Conservation (phyloP, 2,797 vertebrate species). For the Malurus splendens region DNA sequence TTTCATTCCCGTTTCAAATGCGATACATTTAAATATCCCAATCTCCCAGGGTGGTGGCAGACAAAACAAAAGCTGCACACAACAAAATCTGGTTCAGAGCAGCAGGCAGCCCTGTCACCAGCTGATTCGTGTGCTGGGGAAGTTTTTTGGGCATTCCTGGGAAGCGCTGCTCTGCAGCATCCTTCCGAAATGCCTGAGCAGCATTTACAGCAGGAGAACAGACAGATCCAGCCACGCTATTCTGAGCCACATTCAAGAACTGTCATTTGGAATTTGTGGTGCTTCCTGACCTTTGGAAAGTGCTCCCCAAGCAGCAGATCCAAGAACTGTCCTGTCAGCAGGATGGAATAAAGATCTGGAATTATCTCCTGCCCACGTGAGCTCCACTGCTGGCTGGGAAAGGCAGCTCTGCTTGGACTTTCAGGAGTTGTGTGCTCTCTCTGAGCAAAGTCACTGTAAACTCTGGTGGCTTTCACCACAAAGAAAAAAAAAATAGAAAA, state of each 20-base stretch:
- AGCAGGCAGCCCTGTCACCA: neutral
- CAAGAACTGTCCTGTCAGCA: neutral
- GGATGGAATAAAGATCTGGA: neutral
- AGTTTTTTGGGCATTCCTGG: neutral
- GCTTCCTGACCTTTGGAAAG: neutral
- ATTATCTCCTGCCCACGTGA: neutral
- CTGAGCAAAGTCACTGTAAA: neutral
- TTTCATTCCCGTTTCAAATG: neutral
- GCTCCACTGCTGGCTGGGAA: neutral
- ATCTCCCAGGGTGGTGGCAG: neutral
- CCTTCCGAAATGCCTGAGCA: neutral
- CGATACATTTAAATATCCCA: neutral
- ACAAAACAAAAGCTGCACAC: neutral
- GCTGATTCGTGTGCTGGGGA: neutral
- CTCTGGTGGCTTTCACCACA: neutral
- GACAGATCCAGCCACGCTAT: neutral
- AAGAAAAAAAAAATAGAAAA: neutral
- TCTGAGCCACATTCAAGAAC: neutral
- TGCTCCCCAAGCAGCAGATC: neutral
- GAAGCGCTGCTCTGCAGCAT: neutral
- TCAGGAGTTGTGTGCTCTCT: neutral
- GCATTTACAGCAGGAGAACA: neutral
- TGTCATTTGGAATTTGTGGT: neutral
- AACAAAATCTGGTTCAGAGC: neutral
- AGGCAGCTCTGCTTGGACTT: neutral